Evolutionary conservation across 2,797 vertebrate species (phyloP), one percentile per base, ranked within the genome.

Genomic region (Lemur catta): DNA sequence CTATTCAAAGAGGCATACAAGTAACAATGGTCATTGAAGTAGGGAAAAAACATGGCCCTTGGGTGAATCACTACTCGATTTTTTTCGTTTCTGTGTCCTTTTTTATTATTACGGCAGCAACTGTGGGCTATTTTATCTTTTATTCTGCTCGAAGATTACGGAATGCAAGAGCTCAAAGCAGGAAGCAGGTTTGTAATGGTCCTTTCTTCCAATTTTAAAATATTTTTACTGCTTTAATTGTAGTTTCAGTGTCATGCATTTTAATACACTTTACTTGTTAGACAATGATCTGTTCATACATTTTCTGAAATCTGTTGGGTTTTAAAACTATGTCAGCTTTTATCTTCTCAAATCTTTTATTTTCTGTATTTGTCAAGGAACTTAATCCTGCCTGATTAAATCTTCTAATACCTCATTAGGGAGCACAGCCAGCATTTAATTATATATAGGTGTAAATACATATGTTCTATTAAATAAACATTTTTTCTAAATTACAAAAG

Each of bases 51-150:
- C 99, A 99, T 0, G 99, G 99, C 20, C 98, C 99, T 22, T 99
- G 99, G 98, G 98, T 99, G 97, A 99, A 99, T 94, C 98, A 99
- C 30, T 99, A 99, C 98, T 99, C 99, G 98, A 99, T 99, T 92
- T 99, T 99, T 98, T 99, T 99, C 71, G 99, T 99, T 96, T 99
- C 99, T 0, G 99, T 99, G 59, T 99, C 99, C 0, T 99, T 99
- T 98, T 99, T 99, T 85, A 98, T 99, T 6, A 99, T 99, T 93
- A 99, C 99, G 0, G 99, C 99, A 6, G 99, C 99, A 80, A 99
- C 99, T 0, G 98, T 99, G 91, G 98, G 99, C 93, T 99, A 99
- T 98, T 99, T 99, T 59, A 98, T 99, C 89, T 99, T 99, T 63
- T 98, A 99, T 96, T 99, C 99, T 3, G 99, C 99, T 35, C 99